These are phyloP conservation scores for Drosophila pseudoananassae DNA, from an alignment of 1,140 invertebrate species.

Conservation along the genomic window DNA sequence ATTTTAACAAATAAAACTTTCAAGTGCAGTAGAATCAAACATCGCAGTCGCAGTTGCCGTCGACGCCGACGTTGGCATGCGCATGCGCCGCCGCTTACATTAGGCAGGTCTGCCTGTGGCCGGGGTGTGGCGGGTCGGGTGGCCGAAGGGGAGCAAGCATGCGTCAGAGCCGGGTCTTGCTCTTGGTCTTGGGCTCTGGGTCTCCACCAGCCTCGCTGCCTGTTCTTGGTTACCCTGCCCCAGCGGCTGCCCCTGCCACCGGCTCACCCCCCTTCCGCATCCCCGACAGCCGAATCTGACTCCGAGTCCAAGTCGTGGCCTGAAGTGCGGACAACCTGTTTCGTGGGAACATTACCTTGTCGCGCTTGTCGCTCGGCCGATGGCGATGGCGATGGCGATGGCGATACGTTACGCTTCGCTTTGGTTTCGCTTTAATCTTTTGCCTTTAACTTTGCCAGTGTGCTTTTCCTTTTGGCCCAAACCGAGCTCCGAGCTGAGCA, in stretches of 20 bases:
- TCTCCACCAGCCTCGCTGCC: constrained; percentile 17
- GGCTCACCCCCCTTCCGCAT: not conserved
- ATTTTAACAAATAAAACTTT: not conserved
- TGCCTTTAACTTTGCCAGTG: constrained; percentile 30
- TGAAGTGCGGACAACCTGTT: constrained; percentile 84
- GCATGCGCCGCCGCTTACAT: constrained; percentile 76
- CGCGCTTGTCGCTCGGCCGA: constrained; percentile 76
- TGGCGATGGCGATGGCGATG: constrained; percentile 72
- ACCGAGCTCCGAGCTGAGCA: not conserved
- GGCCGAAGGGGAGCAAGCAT: constrained; percentile 42
- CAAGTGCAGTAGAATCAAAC: constrained; percentile 30
- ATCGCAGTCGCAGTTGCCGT: not conserved
- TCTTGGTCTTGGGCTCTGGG: constrained; percentile 36
- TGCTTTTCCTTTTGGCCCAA: constrained; percentile 29
- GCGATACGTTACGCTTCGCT: constrained; percentile 81
- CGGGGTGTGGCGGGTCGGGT: not conserved
- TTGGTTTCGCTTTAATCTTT: constrained; percentile 81
- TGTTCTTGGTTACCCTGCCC: constrained; percentile 1
- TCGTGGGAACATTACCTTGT: constrained; percentile 84
- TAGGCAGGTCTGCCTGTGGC: constrained; percentile 40
- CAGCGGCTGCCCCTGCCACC: not conserved
- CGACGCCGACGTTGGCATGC: constrained; percentile 68
- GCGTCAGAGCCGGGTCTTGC: constrained; percentile 54
- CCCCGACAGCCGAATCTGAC: constrained; percentile 13
- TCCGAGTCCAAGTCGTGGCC: constrained; percentile 66